Evolutionary conservation across 2,888 invertebrate species (phyloP).

Genomic region (Gerris lacustris): DNA sequence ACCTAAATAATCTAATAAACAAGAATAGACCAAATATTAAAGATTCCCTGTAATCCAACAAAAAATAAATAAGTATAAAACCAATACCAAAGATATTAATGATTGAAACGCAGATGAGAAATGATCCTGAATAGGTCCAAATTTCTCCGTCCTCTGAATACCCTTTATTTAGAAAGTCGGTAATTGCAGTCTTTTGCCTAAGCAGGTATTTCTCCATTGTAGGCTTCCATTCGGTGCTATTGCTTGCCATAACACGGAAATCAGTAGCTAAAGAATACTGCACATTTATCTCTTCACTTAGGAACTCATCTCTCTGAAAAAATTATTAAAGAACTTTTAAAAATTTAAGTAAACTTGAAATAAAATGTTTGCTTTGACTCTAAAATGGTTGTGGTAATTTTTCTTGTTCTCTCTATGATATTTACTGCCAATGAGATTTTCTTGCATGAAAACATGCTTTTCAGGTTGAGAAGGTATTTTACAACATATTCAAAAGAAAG

Average conservation of each 20-base stretch:
- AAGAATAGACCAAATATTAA: no score
- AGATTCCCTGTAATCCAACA: no score
- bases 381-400: no score
- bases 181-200: slow-evolving; percentile 46
- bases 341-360: no score
- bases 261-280: slow-evolving; percentile 52
- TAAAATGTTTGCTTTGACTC: no score
- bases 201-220: slow-evolving; percentile 46
- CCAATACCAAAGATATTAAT: slow-evolving; percentile 54
- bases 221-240: slow-evolving; percentile 48
- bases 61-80: not conserved
- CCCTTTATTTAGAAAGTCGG: slow-evolving; percentile 45
- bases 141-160: slow-evolving; percentile 44
- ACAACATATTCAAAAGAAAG: no score
- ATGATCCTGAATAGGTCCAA: slow-evolving; percentile 56
- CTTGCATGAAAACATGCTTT: no score
- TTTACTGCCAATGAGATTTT: no score
- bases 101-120: slow-evolving; percentile 54
- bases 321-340: no score
- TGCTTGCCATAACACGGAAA: slow-evolving; percentile 46
- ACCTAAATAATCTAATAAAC: no score
- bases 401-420: no score
- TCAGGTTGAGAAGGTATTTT: no score
- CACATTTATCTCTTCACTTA: slow-evolving; percentile 43
- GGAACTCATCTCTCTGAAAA: slow-evolving; percentile 39